Percentiles rank a stretch among this genome's conserved stretches.
phyloP scores from a whole-genome alignment of 37 sponge, comb jelly and placozoan species.

The Geodia barretti region DNA sequence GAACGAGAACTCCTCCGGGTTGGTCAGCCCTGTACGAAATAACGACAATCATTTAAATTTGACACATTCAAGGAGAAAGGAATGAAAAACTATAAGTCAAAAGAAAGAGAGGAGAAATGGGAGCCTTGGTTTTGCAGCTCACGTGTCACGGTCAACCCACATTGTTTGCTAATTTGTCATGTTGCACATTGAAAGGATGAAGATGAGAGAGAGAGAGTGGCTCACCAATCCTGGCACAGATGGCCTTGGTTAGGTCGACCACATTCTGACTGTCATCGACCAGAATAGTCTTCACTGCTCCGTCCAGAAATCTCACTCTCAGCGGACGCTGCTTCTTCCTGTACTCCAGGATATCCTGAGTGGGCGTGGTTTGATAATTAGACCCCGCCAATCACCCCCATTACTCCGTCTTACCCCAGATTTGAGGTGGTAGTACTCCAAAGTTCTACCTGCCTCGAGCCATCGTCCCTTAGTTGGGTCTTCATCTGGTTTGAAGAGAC shows the following conservation, averaged over 20 bases:
- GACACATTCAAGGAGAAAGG: neutral
- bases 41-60: neutral
- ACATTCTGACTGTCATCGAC: conserved; percentile 99
- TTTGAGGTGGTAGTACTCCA: conserved; percentile 94
- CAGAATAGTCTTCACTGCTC: conserved; percentile 82
- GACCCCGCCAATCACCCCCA: neutral
- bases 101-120: neutral
- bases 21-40: conserved; percentile 63
- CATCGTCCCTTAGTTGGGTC: conserved; percentile 93
- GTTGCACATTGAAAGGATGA: neutral
- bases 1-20: conserved; percentile 96
- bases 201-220: neutral
- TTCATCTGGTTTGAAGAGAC: conserved; percentile 94
- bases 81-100: no score
- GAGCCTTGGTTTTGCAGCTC: no score
- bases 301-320: conserved; percentile 94
- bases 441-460: conserved; percentile 87
- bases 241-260: conserved; percentile 81
- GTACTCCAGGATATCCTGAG: conserved; percentile 66
- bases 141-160: no score
- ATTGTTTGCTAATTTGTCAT: no score
- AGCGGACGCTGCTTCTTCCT: conserved; percentile 91
- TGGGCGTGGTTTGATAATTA: neutral
- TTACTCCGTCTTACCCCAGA: conserved; percentile 72
- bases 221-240: conserved; percentile 91